phyloP scores from a whole-genome alignment of 2,888 invertebrate genomes.

The Drosophila phalerata region DNA sequence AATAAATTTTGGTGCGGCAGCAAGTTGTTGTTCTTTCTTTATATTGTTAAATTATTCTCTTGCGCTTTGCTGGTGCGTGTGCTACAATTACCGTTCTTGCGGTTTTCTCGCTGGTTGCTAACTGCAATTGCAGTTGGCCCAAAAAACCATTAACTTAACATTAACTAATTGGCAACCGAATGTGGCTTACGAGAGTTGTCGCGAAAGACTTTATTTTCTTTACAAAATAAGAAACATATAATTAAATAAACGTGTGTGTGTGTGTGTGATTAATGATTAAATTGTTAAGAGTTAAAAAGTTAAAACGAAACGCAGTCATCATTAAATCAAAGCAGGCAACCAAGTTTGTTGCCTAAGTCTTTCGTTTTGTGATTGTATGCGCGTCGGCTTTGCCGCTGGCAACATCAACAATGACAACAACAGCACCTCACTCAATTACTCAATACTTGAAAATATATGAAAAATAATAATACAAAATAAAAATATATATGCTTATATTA shows the following conservation, averaged over 20 bases:
- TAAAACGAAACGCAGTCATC: constrained; percentile 60
- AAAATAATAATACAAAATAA: constrained; percentile 29
- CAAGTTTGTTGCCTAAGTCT: constrained; percentile 79
- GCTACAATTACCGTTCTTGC: constrained; percentile 71
- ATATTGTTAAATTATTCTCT: constrained; percentile 12
- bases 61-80: constrained; percentile 59
- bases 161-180: constrained; percentile 42
- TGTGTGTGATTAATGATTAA: constrained; percentile 69
- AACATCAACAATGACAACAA: constrained; percentile 36
- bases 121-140: constrained; percentile 67
- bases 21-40: constrained; percentile 26
- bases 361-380: constrained; percentile 63
- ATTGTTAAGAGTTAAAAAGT: constrained; percentile 43
- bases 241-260: constrained; percentile 30
- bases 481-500: constrained; percentile 45
- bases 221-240: constrained; percentile 31
- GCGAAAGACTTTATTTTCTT: constrained; percentile 4
- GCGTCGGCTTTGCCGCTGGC: constrained; percentile 38
- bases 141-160: constrained; percentile 14
- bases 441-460: constrained; percentile 58
- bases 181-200: constrained; percentile 36
- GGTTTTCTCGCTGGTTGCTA: constrained; percentile 44
- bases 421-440: constrained; percentile 64
- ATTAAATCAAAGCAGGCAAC: constrained; percentile 63
- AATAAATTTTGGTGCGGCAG: constrained; percentile 62